These are phyloP conservation scores for Anas capensis DNA, from an alignment of 2,797 vertebrate species.

Conservation along the genomic window DNA sequence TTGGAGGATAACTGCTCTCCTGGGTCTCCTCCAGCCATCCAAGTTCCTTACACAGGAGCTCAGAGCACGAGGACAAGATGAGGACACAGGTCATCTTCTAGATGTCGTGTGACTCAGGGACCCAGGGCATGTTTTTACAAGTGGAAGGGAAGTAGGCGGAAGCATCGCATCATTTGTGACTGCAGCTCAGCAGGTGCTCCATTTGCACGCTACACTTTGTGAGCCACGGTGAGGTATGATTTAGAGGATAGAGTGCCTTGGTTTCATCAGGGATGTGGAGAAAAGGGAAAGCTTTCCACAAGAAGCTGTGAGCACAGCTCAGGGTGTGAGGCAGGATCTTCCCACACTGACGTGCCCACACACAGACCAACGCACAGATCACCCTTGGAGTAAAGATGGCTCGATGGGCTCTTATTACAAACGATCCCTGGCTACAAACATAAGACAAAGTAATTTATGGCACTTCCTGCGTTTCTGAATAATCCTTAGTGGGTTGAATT, in stretches of 20 bases:
- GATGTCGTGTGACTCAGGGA: neutral
- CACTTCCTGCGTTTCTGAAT: slow-evolving; percentile 56
- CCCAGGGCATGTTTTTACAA: neutral
- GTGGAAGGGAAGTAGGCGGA: neutral
- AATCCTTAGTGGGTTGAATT: slow-evolving; percentile 54
- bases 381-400: slow-evolving; percentile 39
- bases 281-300: neutral
- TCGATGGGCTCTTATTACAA: slow-evolving; percentile 49
- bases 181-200: slow-evolving; percentile 22
- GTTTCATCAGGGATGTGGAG: neutral
- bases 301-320: neutral
- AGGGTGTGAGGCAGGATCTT: neutral
- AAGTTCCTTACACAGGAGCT: neutral
- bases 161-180: neutral
- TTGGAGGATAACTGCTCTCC: neutral
- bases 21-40: neutral
- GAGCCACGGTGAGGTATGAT: neutral
- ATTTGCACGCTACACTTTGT: slow-evolving; percentile 20
- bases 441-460: slow-evolving; percentile 48
- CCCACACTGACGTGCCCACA: slow-evolving; percentile 8
- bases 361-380: slow-evolving; percentile 40
- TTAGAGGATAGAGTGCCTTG: slow-evolving; percentile 18
- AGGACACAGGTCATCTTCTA: neutral
- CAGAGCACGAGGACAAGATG: neutral
- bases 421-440: slow-evolving; percentile 59